Evolutionary conservation across 1,140 invertebrate genomes (phyloP), one percentile per base, ranked within the genome.

Genomic region (Drosophila cardini): DNA sequence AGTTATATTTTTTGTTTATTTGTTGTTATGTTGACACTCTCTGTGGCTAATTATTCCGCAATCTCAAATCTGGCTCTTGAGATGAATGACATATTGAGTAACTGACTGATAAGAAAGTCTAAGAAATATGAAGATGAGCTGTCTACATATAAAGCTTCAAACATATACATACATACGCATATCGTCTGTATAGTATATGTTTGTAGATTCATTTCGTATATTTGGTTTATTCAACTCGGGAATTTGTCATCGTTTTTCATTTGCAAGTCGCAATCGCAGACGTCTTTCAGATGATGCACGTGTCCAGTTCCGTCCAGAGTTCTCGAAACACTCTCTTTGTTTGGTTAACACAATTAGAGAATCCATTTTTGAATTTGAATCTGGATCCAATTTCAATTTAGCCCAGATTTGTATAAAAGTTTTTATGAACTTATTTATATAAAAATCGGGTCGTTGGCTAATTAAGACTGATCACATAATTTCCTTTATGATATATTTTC

Each of bases 151-250:
- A 36, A 26, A 26, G 21, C 4, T 26, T 26, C 21, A 26, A 26
- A 26, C 21, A 26, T 26, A 26, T 26, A 26, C n/a, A n/a, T n/a
- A n/a, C n/a, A n/a, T n/a, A n/a, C n/a, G n/a, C n/a, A n/a, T n/a
- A n/a, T n/a, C n/a, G n/a, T n/a, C n/a, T n/a, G n/a, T n/a, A n/a
- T n/a, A n/a, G n/a, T n/a, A n/a, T n/a, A n/a, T n/a, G n/a, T n/a
- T n/a, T n/a, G n/a, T n/a, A n/a, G n/a, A n/a, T n/a, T n/a, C n/a
- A n/a, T n/a, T n/a, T n/a, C n/a, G 10, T 10, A 5, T 40, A 15
- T 8, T 52, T 52, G n/a, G 76, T 74, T 79, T 79, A 74, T 79
- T 79, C 76, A 79, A 73, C 75, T 73, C 62, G 75, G 38, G 16
- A 13, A 62, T 62, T 62, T 46, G 34, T 77, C 56, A 55, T 62